Evolutionary conservation across 2,888 invertebrate genomes (phyloP).

Genomic region (Platycnemis pennipes): DNA sequence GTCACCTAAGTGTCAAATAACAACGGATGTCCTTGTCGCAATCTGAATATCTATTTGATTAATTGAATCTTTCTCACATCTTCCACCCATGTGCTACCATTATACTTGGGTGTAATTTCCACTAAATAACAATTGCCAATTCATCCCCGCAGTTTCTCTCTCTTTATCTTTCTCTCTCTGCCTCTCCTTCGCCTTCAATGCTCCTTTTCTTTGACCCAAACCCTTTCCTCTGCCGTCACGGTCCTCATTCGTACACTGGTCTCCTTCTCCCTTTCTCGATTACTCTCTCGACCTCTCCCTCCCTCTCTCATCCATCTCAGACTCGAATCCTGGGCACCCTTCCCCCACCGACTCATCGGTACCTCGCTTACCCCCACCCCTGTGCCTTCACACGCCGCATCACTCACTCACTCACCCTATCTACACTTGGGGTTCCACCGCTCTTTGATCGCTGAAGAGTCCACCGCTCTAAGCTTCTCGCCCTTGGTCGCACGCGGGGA

Average conservation of each 20-base stretch:
- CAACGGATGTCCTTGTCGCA: background rate
- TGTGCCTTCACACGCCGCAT: background rate
- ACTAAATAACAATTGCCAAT: background rate
- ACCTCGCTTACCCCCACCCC: background rate
- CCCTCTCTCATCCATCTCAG: constrained; percentile 43
- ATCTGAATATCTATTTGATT: background rate
- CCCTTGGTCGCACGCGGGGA: background rate
- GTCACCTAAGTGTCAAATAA: background rate
- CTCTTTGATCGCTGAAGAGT: background rate
- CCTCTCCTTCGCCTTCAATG: background rate
- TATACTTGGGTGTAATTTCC: background rate
- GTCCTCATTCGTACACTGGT: background rate
- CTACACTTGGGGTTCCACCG: background rate
- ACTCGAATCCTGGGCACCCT: constrained; percentile 72
- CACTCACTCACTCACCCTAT: background rate
- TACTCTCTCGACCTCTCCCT: constrained; percentile 48
- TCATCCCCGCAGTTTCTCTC: background rate
- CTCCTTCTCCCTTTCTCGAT: constrained; percentile 68
- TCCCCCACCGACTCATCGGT: background rate
- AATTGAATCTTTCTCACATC: background rate
- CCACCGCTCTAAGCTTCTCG: background rate
- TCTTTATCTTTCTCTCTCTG: background rate
- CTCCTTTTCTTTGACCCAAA: constrained; percentile 10
- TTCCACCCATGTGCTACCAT: background rate
- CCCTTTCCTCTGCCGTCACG: background rate